phyloP scores from a whole-genome alignment of 1,140 invertebrate species.

The Drosophila novamexicana region DNA sequence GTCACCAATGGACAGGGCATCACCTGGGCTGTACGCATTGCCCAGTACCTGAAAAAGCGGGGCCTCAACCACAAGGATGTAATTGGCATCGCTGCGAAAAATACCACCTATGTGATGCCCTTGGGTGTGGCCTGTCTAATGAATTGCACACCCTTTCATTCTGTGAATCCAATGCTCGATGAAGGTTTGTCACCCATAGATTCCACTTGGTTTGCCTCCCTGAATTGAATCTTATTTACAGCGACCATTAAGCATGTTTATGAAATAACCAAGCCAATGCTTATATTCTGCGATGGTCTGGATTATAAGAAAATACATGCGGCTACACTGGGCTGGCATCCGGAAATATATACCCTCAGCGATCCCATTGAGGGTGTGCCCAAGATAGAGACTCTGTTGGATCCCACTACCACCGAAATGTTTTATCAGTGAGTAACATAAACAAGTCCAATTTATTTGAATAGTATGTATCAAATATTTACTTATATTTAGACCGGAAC shows the following conservation, averaged over 20 bases:
- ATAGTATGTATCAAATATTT: background rate
- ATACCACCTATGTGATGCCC: conserved; percentile 68
- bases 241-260: conserved; percentile 64
- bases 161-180: conserved; percentile 62
- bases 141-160: conserved; percentile 70
- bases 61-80: conserved; percentile 67
- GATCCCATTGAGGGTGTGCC: conserved; percentile 57
- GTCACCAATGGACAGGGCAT: conserved; percentile 60
- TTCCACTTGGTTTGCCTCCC: background rate
- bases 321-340: conserved; percentile 58
- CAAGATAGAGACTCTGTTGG: conserved; percentile 64
- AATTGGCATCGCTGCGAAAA: conserved; percentile 69
- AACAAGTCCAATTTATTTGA: background rate
- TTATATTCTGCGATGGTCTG: conserved; percentile 73
- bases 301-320: conserved; percentile 66
- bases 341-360: conserved; percentile 64
- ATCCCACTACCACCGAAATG: conserved; percentile 58
- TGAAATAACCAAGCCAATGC: conserved; percentile 59
- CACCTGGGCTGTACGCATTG: conserved; percentile 72
- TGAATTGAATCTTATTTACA: background rate
- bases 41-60: conserved; percentile 60
- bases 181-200: conserved; percentile 39
- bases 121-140: conserved; percentile 69
- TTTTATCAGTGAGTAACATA: conserved; percentile 61
- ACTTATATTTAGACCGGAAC: conserved; percentile 51